These are phyloP conservation scores for Melipona bicolor DNA, from an alignment of 2,888 invertebrate genomes.

Conservation along the genomic window DNA sequence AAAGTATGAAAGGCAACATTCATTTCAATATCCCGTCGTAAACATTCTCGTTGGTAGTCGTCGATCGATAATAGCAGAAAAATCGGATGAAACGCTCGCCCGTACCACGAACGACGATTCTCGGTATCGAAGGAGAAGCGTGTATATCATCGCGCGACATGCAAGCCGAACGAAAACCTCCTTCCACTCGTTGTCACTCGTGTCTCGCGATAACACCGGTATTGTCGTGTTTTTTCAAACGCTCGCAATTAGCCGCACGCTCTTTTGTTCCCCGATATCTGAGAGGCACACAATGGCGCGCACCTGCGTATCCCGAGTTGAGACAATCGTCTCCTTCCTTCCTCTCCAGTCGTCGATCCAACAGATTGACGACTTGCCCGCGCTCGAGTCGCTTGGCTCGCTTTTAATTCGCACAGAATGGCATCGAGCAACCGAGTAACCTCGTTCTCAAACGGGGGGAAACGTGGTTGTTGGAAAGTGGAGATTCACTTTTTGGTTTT, in stretches of 20 bases:
- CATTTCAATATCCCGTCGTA: constrained; percentile 35
- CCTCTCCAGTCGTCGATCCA: constrained; percentile 3
- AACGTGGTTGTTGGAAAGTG: not conserved
- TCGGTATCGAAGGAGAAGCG: not conserved
- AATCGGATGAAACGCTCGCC: constrained; percentile 11
- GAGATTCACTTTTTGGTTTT: not conserved
- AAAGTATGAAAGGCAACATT: constrained; percentile 33
- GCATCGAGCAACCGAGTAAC: not conserved
- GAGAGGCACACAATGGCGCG: not conserved
- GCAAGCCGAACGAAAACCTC: not conserved
- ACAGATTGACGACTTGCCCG: not conserved
- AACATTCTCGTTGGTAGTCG: constrained; percentile 26
- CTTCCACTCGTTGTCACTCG: not conserved
- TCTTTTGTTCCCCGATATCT: not conserved
- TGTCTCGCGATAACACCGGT: not conserved
- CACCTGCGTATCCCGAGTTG: no score
- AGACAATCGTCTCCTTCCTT: not conserved
- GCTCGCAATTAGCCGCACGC: constrained; percentile 9
- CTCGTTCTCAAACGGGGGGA: not conserved
- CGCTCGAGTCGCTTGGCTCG: not conserved
- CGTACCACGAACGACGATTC: not conserved
- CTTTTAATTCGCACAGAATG: not conserved
- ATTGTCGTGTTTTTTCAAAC: constrained; percentile 1
- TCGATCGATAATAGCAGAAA: constrained; percentile 37
- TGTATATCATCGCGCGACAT: not conserved